A percentile compares a stretch with the other conserved stretches of the same genome.
These are phyloP conservation scores for Paradoxurus hermaphroditus DNA, from an alignment of 2,113 vertebrate genomes.

Conservation along the genomic window DNA sequence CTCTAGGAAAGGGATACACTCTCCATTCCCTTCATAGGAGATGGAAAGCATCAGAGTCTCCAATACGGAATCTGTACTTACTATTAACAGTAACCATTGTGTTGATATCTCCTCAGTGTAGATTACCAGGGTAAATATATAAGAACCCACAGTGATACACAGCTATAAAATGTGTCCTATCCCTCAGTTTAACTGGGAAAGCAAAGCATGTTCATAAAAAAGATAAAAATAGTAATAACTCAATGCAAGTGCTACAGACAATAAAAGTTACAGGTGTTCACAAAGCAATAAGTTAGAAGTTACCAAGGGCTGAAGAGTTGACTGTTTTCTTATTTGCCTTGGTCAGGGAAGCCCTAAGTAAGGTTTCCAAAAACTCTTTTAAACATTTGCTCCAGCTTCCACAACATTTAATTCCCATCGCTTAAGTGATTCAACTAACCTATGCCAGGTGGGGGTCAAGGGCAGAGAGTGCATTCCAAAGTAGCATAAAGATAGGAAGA, in stretches of 20 bases:
- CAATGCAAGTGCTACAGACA: background rate
- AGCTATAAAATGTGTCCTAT: background rate
- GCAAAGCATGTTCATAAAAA: background rate
- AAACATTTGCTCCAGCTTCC: constrained; percentile 40
- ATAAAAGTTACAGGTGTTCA: background rate
- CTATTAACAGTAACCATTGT: background rate
- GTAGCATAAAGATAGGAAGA: constrained; percentile 9
- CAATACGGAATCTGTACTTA: background rate
- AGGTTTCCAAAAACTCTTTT: constrained; percentile 59
- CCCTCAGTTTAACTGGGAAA: background rate
- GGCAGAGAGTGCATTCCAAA: background rate
- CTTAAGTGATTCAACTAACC: constrained; percentile 23
- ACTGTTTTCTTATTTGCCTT: background rate
- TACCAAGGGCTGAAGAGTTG: background rate
- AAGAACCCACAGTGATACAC: background rate
- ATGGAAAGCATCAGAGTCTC: background rate
- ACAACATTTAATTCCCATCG: constrained; percentile 48
- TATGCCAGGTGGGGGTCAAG: fast-evolving
- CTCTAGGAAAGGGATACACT: background rate
- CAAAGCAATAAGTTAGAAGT: background rate
- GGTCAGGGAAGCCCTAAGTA: constrained; percentile 41
- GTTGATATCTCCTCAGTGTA: background rate
- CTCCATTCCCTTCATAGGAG: background rate
- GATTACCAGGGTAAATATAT: background rate
- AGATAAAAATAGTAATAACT: background rate